Evolutionary conservation across 2,113 vertebrate species (phyloP).

Genomic region (Gambusia holbrooki): DNA sequence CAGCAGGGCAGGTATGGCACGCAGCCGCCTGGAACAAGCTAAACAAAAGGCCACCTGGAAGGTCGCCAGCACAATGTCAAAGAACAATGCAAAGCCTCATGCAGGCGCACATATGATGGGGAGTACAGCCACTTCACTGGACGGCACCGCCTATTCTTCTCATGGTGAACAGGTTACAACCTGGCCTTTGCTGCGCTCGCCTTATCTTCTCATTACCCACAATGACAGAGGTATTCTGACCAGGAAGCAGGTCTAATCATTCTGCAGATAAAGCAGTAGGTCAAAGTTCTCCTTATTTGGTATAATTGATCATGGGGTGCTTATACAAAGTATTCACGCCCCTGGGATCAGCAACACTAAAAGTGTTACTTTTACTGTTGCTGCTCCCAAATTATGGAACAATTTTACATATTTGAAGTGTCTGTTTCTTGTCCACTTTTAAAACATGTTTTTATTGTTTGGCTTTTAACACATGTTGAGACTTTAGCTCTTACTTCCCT

Average conservation of each 20-base stretch:
- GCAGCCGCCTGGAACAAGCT: constrained; percentile 43
- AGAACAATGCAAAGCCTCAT: constrained; percentile 29
- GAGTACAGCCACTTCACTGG: constrained; percentile 18
- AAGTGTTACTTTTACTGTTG: too few species aligned
- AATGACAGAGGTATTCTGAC: constrained; percentile 39
- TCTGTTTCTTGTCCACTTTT: too few species aligned
- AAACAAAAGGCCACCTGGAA: constrained; percentile 50
- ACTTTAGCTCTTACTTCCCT: too few species aligned
- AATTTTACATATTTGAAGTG: too few species aligned
- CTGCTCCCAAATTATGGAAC: too few species aligned
- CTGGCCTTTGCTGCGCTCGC: constrained; percentile 35
- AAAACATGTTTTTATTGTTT: too few species aligned
- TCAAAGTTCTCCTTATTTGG: background rate
- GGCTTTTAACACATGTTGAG: too few species aligned
- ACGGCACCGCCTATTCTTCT: constrained; percentile 25
- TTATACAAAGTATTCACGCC: too few species aligned
- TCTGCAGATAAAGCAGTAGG: background rate
- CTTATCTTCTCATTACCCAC: constrained; percentile 27
- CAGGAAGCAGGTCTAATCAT: constrained; percentile 28
- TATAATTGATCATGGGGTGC: too few species aligned
- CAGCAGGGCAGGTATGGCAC: constrained; percentile 46
- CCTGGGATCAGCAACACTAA: too few species aligned
- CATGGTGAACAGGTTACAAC: constrained; percentile 33
- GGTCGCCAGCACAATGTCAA: constrained; percentile 28
- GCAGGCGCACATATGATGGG: constrained; percentile 23